A percentile compares a stretch with the other conserved stretches of the same genome.
phyloP scores from a whole-genome alignment of 2,797 vertebrate genomes.

The Lutra lutra region DNA sequence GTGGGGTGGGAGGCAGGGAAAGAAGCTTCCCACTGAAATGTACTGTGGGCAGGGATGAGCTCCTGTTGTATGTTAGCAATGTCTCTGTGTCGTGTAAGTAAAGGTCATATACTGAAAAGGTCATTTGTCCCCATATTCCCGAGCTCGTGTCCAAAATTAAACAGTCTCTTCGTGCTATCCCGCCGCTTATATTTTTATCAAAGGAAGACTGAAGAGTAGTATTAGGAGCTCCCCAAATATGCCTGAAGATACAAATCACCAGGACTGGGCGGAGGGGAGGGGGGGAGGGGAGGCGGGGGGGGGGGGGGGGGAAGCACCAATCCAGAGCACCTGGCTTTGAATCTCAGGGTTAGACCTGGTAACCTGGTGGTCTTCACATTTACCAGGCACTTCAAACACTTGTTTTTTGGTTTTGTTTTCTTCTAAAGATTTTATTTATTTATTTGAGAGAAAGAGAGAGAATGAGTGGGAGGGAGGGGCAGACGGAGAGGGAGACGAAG shows the following conservation, averaged over 20 bases:
- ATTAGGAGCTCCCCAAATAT: not conserved
- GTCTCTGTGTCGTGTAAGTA: not conserved
- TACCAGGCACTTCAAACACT: not conserved
- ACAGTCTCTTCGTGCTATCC: not conserved
- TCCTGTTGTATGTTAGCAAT: not conserved
- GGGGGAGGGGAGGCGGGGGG: fast-evolving
- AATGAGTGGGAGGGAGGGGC: too few relatives aligned
- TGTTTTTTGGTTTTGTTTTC: not conserved
- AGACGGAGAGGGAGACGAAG: too few relatives aligned
- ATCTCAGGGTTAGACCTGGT: not conserved
- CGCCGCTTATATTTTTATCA: not conserved
- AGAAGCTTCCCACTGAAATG: not conserved
- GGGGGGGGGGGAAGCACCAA: too few relatives aligned
- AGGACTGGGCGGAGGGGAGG: not conserved
- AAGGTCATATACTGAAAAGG: not conserved
- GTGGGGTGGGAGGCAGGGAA: fast-evolving
- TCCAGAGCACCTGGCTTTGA: not conserved
- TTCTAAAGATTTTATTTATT: too few relatives aligned
- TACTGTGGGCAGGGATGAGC: not conserved
- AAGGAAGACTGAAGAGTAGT: not conserved
- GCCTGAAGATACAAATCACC: not conserved
- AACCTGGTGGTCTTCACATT: not conserved
- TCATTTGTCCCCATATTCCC: not conserved
- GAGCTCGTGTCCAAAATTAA: not conserved
- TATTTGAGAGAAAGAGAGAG: too few relatives aligned